These are phyloP conservation scores for Myoxocephalus aenaeus DNA, from an alignment of 2,797 vertebrate species.

Conservation along the genomic window DNA sequence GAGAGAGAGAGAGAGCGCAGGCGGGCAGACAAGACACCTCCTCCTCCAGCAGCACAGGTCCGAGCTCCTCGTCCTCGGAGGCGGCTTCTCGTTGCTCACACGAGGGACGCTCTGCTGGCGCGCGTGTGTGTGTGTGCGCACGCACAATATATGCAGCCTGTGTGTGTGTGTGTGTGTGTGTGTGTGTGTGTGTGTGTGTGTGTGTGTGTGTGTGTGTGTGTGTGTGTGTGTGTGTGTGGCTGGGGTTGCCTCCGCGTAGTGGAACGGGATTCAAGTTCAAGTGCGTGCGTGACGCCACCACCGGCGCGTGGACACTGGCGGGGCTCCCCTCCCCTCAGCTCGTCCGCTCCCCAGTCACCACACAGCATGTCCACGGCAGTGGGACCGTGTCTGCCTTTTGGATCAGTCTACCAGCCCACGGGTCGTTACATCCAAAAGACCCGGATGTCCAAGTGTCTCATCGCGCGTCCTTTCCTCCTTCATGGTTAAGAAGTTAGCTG, in stretches of 20 bases:
- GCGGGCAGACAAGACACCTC: conserved; percentile 80
- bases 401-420: conserved; percentile 1
- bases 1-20: conserved; percentile 81
- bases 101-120: conserved; percentile 88
- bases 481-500: neutral
- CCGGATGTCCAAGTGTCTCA: neutral
- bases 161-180: conserved; percentile 89
- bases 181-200: conserved; percentile 80
- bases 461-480: neutral
- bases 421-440: neutral
- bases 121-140: conserved; percentile 75
- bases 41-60: conserved; percentile 84
- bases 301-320: conserved; percentile 87
- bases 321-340: conserved; percentile 84
- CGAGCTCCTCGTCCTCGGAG: conserved; percentile 81
- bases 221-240: conserved; percentile 88
- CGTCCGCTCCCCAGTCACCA: conserved; percentile 56
- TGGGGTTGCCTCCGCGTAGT: conserved; percentile 92
- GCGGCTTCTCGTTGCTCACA: conserved; percentile 87
- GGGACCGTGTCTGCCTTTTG: neutral
- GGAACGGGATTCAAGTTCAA: conserved; percentile 97
- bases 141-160: conserved; percentile 18
- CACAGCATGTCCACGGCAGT: neutral
- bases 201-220: conserved; percentile 84
- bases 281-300: conserved; percentile 90